Base-by-base conservation (phyloP, 2,113 vertebrate genomes). In the Cacatua alba region DNA sequence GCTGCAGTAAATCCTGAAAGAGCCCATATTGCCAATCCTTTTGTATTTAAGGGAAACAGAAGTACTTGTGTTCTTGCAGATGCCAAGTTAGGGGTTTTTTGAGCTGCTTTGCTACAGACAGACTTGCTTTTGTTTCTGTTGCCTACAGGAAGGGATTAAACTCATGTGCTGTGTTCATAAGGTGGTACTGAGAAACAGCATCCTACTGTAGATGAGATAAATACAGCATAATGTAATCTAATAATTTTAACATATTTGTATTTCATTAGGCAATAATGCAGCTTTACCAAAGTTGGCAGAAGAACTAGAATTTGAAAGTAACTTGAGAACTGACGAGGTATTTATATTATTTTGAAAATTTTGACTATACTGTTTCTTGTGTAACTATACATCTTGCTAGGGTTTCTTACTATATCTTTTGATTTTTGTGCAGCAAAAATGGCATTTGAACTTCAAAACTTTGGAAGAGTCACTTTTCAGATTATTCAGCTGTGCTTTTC, bases 261-360 rank as follows among this genome's bases (percentile, higher is more conserved):
- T 98, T 97, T 93, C 62, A 82, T 89, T 96, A 98, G 98, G 97
- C 86, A 97, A 72, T 89, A 92, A 97, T 85, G 92, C 95, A 90
- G 74, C 90, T 85, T 63, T 96, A 85, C 72, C 79, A 81, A 88
- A 91, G 78, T 79, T 72, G 94, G n/a, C 76, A 79, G 94, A 94
- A 96, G 94, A 88, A 80, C 15, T 80, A 80, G 94, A 96, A 76
- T 76, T 39, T 75, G 94, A 92, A 92, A 87, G 75, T 74, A 60
- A 82, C 81, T 82, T 95, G 92, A 89, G 65, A 92, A 74, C 96
- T 80, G 89, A 91, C 23, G 51, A 98, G 98, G 98, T 98, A 98
- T 94, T 97, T 89, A 53, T 89, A 35, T 43, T 90, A 13, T 69
- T 86, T 92, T 89, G 10, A 81, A 74, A 68, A 7, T 55, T 71